A percentile compares a stretch with the other conserved stretches of the same genome.
phyloP scores from a whole-genome alignment of 2,113 vertebrate genomes.

The Ginglymostoma cirratum region DNA sequence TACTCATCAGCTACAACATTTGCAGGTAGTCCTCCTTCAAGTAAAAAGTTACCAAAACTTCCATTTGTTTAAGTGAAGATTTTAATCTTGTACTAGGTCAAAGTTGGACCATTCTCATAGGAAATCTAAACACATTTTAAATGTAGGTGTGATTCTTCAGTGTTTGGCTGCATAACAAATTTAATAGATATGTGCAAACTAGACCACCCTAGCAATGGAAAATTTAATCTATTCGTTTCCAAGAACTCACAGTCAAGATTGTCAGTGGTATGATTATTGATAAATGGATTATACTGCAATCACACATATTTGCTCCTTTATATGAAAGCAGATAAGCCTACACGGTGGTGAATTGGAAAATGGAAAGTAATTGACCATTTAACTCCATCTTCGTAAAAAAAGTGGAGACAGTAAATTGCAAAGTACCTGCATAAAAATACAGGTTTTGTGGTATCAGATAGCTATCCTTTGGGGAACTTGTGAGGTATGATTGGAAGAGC shows the following conservation, averaged over 20 bases:
- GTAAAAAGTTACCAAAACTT: background rate
- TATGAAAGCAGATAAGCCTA: background rate
- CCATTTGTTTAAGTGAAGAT: background rate
- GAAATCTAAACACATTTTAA: background rate
- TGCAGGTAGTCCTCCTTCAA: background rate
- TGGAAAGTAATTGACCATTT: background rate
- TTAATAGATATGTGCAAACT: background rate
- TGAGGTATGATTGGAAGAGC: background rate
- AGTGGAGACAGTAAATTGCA: background rate
- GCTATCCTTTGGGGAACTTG: background rate
- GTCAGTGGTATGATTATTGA: background rate
- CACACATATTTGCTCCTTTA: background rate
- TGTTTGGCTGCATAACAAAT: background rate
- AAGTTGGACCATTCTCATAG: background rate
- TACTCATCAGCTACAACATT: background rate
- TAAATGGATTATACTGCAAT: background rate
- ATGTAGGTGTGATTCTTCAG: background rate
- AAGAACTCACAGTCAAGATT: background rate
- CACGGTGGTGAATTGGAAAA: background rate
- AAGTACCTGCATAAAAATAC: background rate
- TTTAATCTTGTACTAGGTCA: background rate
- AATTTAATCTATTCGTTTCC: background rate
- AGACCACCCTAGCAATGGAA: background rate
- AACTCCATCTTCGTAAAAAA: background rate
- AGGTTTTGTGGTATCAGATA: background rate